Evolutionary conservation across 2,797 vertebrate species (phyloP).

Genomic region (Argya squamiceps): DNA sequence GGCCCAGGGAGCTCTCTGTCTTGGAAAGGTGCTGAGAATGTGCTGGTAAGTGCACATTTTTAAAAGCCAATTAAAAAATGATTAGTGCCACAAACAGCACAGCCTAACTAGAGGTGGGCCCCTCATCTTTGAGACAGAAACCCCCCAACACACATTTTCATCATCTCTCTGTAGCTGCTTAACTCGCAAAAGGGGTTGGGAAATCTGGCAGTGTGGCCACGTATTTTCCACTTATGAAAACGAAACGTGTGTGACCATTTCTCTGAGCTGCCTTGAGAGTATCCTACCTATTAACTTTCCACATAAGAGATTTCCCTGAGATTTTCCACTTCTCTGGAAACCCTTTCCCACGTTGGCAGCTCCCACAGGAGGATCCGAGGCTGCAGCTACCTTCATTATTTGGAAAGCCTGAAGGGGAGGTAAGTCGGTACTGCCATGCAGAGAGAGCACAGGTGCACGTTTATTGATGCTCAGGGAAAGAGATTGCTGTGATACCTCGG

Average conservation of each 20-base stretch:
- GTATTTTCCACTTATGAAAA: constrained; percentile 23
- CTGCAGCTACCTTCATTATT: not conserved
- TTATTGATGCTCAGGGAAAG: not conserved
- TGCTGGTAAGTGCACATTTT: not conserved
- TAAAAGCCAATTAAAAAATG: not conserved
- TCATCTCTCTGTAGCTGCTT: not conserved
- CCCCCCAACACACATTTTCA: not conserved
- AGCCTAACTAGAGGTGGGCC: not conserved
- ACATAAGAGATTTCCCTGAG: not conserved
- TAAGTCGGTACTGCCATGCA: rapidly evolving
- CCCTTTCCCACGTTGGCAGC: not conserved
- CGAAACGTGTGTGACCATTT: not conserved
- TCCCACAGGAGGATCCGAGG: not conserved
- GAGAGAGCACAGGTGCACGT: not conserved
- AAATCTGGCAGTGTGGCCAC: not conserved
- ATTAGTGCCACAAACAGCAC: not conserved
- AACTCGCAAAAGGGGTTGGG: not conserved
- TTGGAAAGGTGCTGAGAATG: not conserved
- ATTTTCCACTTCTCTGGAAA: constrained; percentile 12
- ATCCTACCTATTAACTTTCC: not conserved
- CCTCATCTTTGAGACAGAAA: not conserved
- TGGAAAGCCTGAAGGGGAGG: not conserved
- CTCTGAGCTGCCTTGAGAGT: not conserved
- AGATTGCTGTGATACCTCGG: not conserved
- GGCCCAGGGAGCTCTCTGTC: not conserved